phyloP scores from a whole-genome alignment of 2,113 vertebrate species.

The Anguilla japonica region DNA sequence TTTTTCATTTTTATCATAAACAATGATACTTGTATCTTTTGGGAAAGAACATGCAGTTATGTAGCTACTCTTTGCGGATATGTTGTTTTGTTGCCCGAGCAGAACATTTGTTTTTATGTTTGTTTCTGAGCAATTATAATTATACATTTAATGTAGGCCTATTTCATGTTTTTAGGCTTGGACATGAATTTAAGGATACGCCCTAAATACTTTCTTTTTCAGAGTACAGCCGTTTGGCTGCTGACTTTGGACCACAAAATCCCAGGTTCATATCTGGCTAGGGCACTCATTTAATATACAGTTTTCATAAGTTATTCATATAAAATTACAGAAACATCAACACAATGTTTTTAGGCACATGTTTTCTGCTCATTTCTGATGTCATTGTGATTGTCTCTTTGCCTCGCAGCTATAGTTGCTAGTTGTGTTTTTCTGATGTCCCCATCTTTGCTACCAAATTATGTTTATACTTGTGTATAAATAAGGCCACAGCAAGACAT shows the following conservation, averaged over 20 bases:
- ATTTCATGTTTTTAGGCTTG: no score
- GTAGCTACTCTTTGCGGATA: not conserved
- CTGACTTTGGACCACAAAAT: not conserved
- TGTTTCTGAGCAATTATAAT: not conserved
- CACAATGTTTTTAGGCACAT: not conserved
- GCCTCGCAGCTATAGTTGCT: not conserved
- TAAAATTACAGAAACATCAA: not conserved
- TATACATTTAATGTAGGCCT: no score
- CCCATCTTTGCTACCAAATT: not conserved
- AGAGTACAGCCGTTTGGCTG: no score
- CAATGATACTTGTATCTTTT: not conserved
- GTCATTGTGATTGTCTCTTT: not conserved
- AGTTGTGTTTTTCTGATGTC: not conserved
- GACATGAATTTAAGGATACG: no score
- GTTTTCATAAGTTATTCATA: not conserved
- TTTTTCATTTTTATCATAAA: not conserved
- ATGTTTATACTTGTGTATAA: not conserved
- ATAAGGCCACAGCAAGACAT: not conserved
- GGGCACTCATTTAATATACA: not conserved
- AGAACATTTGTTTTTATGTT: not conserved
- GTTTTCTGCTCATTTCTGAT: not conserved
- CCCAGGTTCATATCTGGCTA: not conserved
- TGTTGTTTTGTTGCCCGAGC: not conserved
- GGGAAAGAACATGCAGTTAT: not conserved
- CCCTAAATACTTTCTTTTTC: no score